Conservation (phyloP, 1,140 invertebrate species). For the Choristoneura fumiferana region DNA sequence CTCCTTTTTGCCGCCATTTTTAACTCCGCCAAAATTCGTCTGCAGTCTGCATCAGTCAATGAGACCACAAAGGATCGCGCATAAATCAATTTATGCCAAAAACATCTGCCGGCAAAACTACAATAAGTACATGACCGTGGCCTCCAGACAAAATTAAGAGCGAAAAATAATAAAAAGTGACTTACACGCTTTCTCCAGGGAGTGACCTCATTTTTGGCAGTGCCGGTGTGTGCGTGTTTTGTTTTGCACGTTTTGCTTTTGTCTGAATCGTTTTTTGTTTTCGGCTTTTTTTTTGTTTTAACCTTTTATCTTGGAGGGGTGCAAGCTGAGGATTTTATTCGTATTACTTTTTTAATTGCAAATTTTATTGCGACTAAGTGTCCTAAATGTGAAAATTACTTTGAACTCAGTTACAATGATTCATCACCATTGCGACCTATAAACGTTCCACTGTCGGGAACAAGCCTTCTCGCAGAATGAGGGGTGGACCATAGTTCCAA, state of each 20-base stretch:
- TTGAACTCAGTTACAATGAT: too few species aligned
- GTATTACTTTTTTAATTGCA: too few species aligned
- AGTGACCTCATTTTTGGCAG: conserved; percentile 15
- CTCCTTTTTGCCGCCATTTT: neutral
- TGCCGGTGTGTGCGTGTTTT: conserved; percentile 1
- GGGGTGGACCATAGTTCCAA: too few species aligned
- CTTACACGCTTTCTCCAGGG: conserved; percentile 33
- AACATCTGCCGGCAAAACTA: conserved; percentile 26
- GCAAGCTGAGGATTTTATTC: too few species aligned
- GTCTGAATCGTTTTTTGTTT: neutral
- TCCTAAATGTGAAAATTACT: too few species aligned
- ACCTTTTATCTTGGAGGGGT: too few species aligned
- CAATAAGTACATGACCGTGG: conserved; percentile 51
- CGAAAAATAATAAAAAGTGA: conserved; percentile 43
- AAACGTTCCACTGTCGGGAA: too few species aligned
- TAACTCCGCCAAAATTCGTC: conserved; percentile 1
- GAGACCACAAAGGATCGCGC: neutral
- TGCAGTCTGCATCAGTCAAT: neutral
- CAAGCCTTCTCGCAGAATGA: too few species aligned
- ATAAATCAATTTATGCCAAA: conserved; percentile 19
- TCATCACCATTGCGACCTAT: too few species aligned
- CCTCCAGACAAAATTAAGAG: conserved; percentile 60
- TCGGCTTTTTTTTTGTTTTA: neutral
- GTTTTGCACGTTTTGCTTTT: neutral
- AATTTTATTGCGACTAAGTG: too few species aligned